Evolutionary conservation across 1,140 invertebrate genomes (phyloP).

Genomic region (Tribolium castaneum): DNA sequence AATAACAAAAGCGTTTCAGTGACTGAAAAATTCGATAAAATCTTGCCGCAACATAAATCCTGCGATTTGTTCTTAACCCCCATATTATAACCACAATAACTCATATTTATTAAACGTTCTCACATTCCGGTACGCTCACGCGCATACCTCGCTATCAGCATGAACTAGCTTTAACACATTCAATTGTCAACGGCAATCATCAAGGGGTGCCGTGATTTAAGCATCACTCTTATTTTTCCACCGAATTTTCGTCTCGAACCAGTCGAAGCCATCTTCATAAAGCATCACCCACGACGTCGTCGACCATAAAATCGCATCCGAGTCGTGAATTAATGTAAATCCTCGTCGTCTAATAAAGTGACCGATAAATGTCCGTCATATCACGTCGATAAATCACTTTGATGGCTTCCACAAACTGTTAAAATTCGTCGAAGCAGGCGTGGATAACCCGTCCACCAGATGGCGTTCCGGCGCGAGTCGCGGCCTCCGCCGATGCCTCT

Average conservation of each 20-base stretch:
- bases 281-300: slow-evolving; percentile 24
- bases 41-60: not conserved
- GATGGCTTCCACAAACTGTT: slow-evolving; percentile 28
- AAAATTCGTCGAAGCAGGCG: not conserved
- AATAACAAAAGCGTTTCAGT: not conserved
- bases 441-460: slow-evolving; percentile 46
- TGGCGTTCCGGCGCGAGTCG: slow-evolving; percentile 58
- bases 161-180: slow-evolving; percentile 44
- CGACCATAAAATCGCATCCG: slow-evolving; percentile 24
- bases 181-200: slow-evolving; percentile 48
- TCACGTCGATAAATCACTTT: slow-evolving; percentile 33
- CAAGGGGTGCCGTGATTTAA: slow-evolving; percentile 47
- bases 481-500: slow-evolving; percentile 51
- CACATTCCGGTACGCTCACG: slow-evolving; percentile 52
- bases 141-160: slow-evolving; percentile 42
- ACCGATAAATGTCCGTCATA: slow-evolving; percentile 41
- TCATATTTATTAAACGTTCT: slow-evolving; percentile 24
- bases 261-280: slow-evolving; percentile 8
- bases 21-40: not conserved
- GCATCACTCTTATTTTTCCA: not conserved
- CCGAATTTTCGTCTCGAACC: not conserved
- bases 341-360: slow-evolving; percentile 33
- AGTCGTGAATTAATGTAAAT: slow-evolving; percentile 38
- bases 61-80: not conserved
- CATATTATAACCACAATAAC: not conserved